These are phyloP conservation scores for Gallinago jamesoni DNA, from an alignment of 2,113 vertebrate species.

Conservation along the genomic window DNA sequence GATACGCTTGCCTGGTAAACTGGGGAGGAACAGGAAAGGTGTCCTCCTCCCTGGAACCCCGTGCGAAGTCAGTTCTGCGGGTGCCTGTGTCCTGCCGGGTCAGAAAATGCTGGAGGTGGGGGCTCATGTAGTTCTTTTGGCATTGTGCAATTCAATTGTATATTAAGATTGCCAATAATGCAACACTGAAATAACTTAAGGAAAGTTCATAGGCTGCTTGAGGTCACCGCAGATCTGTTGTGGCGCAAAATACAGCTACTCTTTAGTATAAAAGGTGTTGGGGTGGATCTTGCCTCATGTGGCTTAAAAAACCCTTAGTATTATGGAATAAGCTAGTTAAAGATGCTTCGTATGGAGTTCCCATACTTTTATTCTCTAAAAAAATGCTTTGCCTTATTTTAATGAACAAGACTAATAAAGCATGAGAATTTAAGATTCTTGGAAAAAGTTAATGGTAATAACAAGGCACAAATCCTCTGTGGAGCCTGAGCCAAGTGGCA, in stretches of 20 bases:
- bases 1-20: background rate
- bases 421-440: background rate
- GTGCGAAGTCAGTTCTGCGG: background rate
- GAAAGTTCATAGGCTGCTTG: background rate
- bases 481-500: background rate
- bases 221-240: background rate
- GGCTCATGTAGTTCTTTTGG: rapidly evolving
- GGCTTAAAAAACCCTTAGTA: background rate
- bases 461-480: background rate
- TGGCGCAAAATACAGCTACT: background rate
- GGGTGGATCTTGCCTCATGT: background rate
- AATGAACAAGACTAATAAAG: background rate
- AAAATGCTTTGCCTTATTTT: background rate
- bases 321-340: background rate
- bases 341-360: background rate
- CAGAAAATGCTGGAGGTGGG: background rate
- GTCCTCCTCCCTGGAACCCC: background rate
- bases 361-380: background rate
- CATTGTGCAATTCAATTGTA: background rate
- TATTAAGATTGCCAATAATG: background rate
- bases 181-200: background rate
- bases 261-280: background rate
- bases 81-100: background rate
- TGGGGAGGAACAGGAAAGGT: background rate
- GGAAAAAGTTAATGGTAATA: background rate